Conservation (phyloP, 2,113 vertebrate species). For the Echinops telfairi region DNA sequence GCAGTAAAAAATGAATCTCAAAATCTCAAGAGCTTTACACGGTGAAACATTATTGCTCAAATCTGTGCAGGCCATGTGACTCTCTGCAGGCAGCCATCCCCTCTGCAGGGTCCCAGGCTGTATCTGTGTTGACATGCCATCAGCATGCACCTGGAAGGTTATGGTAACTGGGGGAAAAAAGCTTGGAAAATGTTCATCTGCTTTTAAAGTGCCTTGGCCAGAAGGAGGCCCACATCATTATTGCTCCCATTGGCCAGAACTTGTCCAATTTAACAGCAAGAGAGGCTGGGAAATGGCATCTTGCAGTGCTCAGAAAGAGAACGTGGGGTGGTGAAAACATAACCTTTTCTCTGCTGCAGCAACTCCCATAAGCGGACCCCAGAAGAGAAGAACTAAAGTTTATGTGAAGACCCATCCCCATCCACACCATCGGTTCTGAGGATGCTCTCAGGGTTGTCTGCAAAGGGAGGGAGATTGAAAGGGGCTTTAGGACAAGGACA, state of each 20-base stretch:
- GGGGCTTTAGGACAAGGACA: no score
- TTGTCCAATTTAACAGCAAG: background rate
- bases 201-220: background rate
- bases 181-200: no score
- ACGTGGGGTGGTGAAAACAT: fast-evolving
- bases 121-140: no score
- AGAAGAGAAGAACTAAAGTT: background rate
- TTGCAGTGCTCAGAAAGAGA: no score
- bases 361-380: background rate
- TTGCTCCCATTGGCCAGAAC: background rate
- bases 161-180: background rate
- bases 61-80: no score
- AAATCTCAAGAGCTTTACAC: no score
- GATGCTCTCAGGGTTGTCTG: background rate
- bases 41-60: no score
- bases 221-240: fast-evolving
- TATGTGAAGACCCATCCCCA: background rate
- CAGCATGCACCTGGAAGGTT: background rate
- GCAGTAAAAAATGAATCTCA: no score
- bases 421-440: background rate
- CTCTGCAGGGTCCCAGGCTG: no score
- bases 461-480: background rate
- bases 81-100: no score
- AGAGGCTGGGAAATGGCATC: background rate
- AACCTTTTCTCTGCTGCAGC: fast-evolving